A percentile compares a stretch with the other conserved stretches of the same genome.
Conservation (phyloP, 2,888 invertebrate genomes). For the Noctua fimbriata region DNA sequence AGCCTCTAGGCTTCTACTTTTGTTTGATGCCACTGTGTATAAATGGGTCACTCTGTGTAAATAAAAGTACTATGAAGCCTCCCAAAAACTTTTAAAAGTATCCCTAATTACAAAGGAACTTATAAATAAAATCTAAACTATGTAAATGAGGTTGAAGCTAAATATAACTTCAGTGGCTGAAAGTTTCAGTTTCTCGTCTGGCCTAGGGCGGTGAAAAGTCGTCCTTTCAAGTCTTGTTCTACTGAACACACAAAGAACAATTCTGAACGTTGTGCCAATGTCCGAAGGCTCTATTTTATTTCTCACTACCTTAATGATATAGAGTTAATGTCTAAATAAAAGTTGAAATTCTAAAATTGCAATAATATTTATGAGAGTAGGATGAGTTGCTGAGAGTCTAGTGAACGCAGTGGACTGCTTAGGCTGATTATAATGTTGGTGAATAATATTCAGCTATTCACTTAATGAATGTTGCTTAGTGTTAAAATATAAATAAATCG, state of each 20-base stretch:
- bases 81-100: background rate
- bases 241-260: background rate
- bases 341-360: too few relatives aligned
- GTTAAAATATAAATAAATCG: background rate
- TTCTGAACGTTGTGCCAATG: background rate
- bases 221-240: background rate
- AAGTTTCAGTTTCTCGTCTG: conserved; percentile 5
- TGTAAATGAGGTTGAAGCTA: conserved; percentile 12
- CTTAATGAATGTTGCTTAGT: background rate
- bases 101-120: conserved; percentile 8
- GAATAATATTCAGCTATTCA: background rate
- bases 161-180: conserved; percentile 14
- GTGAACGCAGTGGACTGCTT: too few relatives aligned
- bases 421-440: too few relatives aligned
- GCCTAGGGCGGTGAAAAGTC: background rate
- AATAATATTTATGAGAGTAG: too few relatives aligned
- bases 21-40: background rate
- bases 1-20: background rate
- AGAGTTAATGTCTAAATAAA: too few relatives aligned
- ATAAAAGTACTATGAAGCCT: background rate
- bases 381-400: too few relatives aligned
- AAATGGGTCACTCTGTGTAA: background rate
- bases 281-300: background rate
- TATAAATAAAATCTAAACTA: conserved; percentile 15
- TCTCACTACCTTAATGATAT: background rate